phyloP scores from a whole-genome alignment of 2,797 vertebrate species.

The Gymnodraco acuticeps region DNA sequence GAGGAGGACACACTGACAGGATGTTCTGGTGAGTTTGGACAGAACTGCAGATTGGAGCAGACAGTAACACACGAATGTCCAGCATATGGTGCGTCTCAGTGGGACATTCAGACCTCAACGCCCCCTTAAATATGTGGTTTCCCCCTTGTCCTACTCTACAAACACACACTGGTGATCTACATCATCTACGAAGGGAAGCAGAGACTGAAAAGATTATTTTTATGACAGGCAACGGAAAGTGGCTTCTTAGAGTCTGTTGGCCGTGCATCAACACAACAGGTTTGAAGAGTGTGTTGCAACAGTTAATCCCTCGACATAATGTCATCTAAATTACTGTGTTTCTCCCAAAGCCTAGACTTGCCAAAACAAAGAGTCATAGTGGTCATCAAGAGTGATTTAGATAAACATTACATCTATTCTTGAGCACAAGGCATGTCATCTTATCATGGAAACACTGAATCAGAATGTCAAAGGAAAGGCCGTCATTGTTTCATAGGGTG shows the following conservation, averaged over 20 bases:
- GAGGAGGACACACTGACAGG: constrained; percentile 45
- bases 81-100: constrained; percentile 68
- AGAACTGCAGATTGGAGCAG: constrained; percentile 44
- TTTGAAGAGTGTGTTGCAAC: constrained; percentile 33
- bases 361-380: constrained; percentile 57
- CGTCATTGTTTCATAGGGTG: constrained; percentile 28
- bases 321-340: constrained; percentile 58
- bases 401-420: constrained; percentile 60
- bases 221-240: constrained; percentile 5
- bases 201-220: constrained; percentile 20
- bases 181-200: constrained; percentile 13
- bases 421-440: constrained; percentile 23
- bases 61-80: constrained; percentile 31
- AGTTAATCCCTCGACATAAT: constrained; percentile 55
- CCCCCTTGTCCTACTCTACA: constrained; percentile 15
- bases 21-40: constrained; percentile 52
- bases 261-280: constrained; percentile 35
- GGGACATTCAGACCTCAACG: constrained; percentile 48
- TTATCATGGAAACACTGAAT: constrained; percentile 61
- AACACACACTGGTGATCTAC: constrained; percentile 16
- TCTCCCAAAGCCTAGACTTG: constrained; percentile 39
- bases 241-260: constrained; percentile 23
- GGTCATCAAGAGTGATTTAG: constrained; percentile 38
- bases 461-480: constrained; percentile 25
- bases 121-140: constrained; percentile 65